Base-by-base conservation (phyloP, 2,113 vertebrate genomes). In the Ellobius talpinus region DNA sequence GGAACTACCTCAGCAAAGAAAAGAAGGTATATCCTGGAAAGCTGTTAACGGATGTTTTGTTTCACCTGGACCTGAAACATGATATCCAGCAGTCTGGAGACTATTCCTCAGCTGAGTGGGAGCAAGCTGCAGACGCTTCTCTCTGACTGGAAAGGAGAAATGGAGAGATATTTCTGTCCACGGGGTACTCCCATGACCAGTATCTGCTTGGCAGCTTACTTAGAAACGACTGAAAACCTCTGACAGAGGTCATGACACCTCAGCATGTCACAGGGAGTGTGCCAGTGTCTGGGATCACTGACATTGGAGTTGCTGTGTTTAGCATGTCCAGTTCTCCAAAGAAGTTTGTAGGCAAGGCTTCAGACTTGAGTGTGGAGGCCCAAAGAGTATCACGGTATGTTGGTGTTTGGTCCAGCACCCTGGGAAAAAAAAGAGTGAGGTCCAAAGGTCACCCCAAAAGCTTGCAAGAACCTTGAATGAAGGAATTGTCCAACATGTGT, bases 91-190 rank as follows among this genome's bases (percentile, higher is more conserved):
- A 89, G 97, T 39, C 72, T 97, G 90, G 97, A 97, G 61, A 96
- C 97, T 0, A 89, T 97, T 29, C 72, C 90, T 82, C 89, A 17
- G 21, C 76, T 97, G 85, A 98, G 76, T 0, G 47, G 66, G 0
- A 89, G 95, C 19, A 95, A 96, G 87, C 21, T 98, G 87, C 76
- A 90, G 14, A 89, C 96, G 36, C 95, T n/a, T 0, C 94, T 97
- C 86, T 97, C 95, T 21, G 96, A 97, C 14, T 84, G 79, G 9
- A 97, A 98, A 89, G 97, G 97, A 19, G 93, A 98, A 65, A 86
- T 89, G 19, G 96, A 97, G 93, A 97, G 88, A 3, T 96, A 94
- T n/a, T 98, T 98, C 94, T 66, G 96, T 70, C 73, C 45, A 82
- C 79, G 17, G 0, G 63, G 96, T 0, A 61, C 96, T 65, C 97